These are phyloP conservation scores for Climacteris rufus DNA, from an alignment of 2,113 vertebrate species.

Conservation along the genomic window DNA sequence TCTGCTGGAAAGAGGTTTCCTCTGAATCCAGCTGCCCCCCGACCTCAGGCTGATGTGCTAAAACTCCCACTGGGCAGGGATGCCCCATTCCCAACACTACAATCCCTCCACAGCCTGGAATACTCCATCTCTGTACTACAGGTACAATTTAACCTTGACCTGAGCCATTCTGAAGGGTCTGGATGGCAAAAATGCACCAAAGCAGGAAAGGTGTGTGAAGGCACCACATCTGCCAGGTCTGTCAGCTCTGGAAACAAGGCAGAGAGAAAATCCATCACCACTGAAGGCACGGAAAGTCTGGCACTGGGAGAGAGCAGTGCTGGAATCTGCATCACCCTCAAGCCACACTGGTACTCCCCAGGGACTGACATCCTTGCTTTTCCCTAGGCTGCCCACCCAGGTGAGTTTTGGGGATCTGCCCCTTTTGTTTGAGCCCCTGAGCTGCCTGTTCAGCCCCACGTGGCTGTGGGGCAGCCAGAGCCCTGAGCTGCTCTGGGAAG, in stretches of 20 bases:
- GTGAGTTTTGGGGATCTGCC: neutral
- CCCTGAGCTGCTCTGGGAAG: neutral
- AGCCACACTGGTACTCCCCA: neutral
- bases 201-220: neutral
- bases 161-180: neutral
- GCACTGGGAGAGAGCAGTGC: neutral
- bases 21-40: neutral
- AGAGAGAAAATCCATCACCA: neutral
- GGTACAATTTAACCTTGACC: neutral
- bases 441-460: neutral
- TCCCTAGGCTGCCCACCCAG: neutral
- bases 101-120: neutral
- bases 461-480: neutral
- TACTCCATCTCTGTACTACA: accelerated
- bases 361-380: neutral
- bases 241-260: neutral
- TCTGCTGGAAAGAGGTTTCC: neutral
- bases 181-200: neutral
- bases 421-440: neutral
- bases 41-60: neutral
- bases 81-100: neutral
- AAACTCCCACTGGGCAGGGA: neutral
- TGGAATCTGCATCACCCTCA: neutral
- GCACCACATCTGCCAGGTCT: neutral
- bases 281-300: neutral